Evolutionary conservation across 2,888 invertebrate species (phyloP), one percentile per base, ranked within the genome.

Genomic region (Nemotelus nigrinus): DNA sequence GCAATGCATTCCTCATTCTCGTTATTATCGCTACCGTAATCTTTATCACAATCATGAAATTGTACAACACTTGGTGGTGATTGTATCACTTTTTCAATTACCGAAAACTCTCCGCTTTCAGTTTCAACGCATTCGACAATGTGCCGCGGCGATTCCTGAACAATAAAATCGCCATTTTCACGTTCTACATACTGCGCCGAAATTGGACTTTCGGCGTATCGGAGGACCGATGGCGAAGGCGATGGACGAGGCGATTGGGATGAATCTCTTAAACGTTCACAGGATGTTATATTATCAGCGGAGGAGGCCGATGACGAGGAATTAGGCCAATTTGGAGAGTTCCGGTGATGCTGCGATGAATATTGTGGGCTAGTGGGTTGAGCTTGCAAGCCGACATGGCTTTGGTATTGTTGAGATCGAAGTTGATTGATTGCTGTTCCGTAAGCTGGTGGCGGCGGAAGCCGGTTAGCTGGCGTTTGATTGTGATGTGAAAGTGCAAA

Each of bases 401-500:
- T 86, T 85, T 86, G 86, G 84, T 84, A 85, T 82, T 86, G 84
- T 83, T 86, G 86, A 86, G 86, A 87, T 86, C 86, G 82, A 81
- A 87, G 84, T 85, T 87, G 86, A 84, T 85, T 86, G 82, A 87
- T 86, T 83, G 86, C 87, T 78, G 86, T 83, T 81, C 86, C 86
- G 82, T 87, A 87, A 76, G 87, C 86, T 77, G 87, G 87, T 79
- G 86, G 86, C 80, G 86, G 87, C 79, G 85, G 87, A 76, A 85
- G 83, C 79, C 41, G 1, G 7, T 64, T 60, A 3, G 60, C n/a
- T 57, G 53, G 67, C 0, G 45, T 57, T 8, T 44, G 57, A n/a
- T 76, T 65, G 53, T 45, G 76, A 48, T 84, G 85, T 65, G 70
- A 44, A 8, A 76, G 2, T 45, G 67, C 72, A 39, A 78, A 81